Evolutionary conservation across 2,888 invertebrate species (phyloP).

Genomic region (Entomobrya multifasciata): DNA sequence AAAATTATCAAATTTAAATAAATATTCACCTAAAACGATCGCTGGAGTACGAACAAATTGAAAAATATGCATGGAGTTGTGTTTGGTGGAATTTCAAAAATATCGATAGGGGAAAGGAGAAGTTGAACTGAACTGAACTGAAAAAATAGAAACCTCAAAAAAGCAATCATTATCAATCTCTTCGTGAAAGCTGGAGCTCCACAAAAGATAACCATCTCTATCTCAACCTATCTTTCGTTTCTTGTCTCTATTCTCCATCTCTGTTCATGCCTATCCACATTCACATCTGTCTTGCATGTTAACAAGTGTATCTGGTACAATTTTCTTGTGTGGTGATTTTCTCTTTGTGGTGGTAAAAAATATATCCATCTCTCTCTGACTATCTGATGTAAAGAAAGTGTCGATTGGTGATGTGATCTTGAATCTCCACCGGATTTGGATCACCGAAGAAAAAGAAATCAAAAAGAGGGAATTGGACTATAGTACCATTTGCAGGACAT

Average conservation of each 20-base stretch:
- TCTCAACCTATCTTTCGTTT: constrained; percentile 1
- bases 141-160: neutral
- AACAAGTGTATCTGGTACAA: neutral
- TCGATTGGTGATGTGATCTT: neutral
- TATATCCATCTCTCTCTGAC: too few species aligned
- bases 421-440: neutral
- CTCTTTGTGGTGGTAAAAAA: neutral
- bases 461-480: neutral
- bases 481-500: neutral
- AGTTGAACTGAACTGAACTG: neutral
- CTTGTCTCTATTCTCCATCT: neutral
- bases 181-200: neutral
- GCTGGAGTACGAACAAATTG: neutral
- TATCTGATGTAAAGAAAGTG: constrained; percentile 9
- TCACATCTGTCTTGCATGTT: constrained; percentile 16
- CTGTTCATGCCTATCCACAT: constrained; percentile 15
- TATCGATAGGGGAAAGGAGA: too few species aligned
- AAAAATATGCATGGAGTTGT: too few species aligned
- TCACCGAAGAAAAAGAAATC: constrained; percentile 6
- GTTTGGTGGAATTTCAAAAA: too few species aligned
- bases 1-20: too few species aligned
- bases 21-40: too few species aligned
- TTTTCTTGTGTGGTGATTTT: too few species aligned
- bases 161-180: constrained; percentile 26
- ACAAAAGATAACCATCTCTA: neutral